Conservation (phyloP, 2,888 invertebrate species). For the Chymomyza fuscimana region DNA sequence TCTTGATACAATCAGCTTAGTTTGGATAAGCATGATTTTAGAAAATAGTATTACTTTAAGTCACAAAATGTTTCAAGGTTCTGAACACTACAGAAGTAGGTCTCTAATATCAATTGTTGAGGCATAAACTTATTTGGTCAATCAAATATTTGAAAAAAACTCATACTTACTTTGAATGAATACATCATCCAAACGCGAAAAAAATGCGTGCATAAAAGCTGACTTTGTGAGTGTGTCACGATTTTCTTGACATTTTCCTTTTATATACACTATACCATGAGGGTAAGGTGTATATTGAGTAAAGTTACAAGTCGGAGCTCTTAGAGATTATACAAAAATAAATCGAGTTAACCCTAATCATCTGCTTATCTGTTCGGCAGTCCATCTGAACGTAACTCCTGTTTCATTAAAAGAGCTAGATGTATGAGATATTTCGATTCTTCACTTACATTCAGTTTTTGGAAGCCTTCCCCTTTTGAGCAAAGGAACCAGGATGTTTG, state of each 20-base stretch:
- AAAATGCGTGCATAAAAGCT: not conserved
- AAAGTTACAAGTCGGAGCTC: no score
- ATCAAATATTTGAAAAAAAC: not conserved
- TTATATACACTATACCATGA: not conserved
- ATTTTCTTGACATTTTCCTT: not conserved
- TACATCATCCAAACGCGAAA: not conserved
- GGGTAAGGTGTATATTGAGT: no score
- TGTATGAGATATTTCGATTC: no score
- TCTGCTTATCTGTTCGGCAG: no score
- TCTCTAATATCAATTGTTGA: not conserved
- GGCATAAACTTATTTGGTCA: not conserved
- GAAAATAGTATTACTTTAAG: not conserved
- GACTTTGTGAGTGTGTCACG: not conserved
- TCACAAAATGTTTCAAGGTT: not conserved
- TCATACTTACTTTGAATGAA: no score
- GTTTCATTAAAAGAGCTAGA: no score
- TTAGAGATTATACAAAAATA: no score
- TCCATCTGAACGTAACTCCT: no score
- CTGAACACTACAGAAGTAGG: not conserved
- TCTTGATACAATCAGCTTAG: not conserved
- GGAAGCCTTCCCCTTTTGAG: no score
- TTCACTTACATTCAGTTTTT: no score
- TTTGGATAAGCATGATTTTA: not conserved
- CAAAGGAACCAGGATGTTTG: no score
- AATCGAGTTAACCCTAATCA: no score